Conservation (phyloP, 2,797 vertebrate species). For the Enteromius viviparus region DNA sequence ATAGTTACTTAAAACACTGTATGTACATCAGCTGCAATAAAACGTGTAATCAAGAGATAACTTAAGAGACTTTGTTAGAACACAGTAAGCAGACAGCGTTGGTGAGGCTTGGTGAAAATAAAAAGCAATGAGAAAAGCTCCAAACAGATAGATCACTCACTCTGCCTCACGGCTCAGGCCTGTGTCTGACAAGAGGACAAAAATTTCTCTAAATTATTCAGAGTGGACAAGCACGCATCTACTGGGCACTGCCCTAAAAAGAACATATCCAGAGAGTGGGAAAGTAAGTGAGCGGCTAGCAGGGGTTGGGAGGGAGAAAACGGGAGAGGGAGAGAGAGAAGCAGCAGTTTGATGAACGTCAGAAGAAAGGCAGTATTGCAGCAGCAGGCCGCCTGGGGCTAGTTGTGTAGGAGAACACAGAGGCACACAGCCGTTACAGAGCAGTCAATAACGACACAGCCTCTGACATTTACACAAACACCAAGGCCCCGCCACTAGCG, state of each 20-base stretch:
- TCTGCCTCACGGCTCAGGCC: constrained; percentile 45
- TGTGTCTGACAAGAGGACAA: constrained; percentile 60
- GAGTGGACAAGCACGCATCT: constrained; percentile 57
- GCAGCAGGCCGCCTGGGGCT: constrained; percentile 60
- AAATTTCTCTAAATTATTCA: constrained; percentile 63
- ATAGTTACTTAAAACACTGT: neutral
- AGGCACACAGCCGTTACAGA: constrained; percentile 58
- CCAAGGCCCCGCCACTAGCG: constrained; percentile 64
- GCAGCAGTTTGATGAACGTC: constrained; percentile 60
- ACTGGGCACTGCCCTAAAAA: constrained; percentile 59
- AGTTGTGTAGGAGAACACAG: constrained; percentile 58
- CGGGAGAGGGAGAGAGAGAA: constrained; percentile 49
- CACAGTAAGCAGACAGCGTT: constrained; percentile 16
- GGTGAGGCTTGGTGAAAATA: constrained; percentile 30
- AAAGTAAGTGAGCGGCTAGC: constrained; percentile 37
- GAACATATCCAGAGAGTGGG: constrained; percentile 43
- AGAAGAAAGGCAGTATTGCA: constrained; percentile 68
- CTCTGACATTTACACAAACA: constrained; percentile 69
- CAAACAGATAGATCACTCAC: constrained; percentile 56
- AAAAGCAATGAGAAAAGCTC: constrained; percentile 48
- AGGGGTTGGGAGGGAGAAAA: constrained; percentile 44
- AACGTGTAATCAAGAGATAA: neutral
- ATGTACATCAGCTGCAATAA: neutral
- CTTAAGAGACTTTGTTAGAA: neutral
- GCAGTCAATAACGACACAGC: constrained; percentile 64